Conservation (phyloP, 2,113 vertebrate species). For the Pygathrix nemaeus region DNA sequence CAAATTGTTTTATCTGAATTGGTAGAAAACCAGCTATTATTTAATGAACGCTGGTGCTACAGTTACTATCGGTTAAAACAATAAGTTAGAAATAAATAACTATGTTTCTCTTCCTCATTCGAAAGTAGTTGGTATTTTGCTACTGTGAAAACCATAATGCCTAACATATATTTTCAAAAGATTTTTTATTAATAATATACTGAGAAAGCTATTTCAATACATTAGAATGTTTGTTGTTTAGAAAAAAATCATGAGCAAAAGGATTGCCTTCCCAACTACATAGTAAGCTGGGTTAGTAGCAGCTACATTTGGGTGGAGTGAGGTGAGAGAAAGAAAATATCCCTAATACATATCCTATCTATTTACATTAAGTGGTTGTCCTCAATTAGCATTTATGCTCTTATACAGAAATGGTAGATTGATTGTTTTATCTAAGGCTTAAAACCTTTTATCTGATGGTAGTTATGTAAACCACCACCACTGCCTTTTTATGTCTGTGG, state of each 20-base stretch:
- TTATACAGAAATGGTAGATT: background rate
- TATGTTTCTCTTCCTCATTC: constrained; percentile 58
- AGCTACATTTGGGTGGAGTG: background rate
- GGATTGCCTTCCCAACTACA: background rate
- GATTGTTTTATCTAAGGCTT: background rate
- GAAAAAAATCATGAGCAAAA: background rate
- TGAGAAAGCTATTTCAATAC: background rate
- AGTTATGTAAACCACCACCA: too few species aligned
- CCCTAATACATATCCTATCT: background rate
- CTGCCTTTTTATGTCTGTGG: background rate
- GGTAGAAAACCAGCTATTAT: constrained; percentile 64
- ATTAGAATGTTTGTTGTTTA: constrained; percentile 7
- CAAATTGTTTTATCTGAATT: constrained; percentile 64
- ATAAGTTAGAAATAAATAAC: constrained; percentile 62
- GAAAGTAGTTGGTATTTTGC: constrained; percentile 47
- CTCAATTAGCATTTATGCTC: background rate
- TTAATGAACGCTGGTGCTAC: constrained; percentile 69
- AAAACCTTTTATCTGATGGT: too few species aligned
- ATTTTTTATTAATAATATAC: constrained; percentile 38
- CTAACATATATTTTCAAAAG: constrained; percentile 35
- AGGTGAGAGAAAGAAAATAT: background rate
- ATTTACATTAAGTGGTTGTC: background rate
- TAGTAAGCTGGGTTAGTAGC: background rate
- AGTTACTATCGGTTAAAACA: constrained; percentile 60
- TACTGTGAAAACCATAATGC: constrained; percentile 31